Base-by-base conservation (phyloP, 2,888 invertebrate species). In the Troides oblongomaculatus region DNA sequence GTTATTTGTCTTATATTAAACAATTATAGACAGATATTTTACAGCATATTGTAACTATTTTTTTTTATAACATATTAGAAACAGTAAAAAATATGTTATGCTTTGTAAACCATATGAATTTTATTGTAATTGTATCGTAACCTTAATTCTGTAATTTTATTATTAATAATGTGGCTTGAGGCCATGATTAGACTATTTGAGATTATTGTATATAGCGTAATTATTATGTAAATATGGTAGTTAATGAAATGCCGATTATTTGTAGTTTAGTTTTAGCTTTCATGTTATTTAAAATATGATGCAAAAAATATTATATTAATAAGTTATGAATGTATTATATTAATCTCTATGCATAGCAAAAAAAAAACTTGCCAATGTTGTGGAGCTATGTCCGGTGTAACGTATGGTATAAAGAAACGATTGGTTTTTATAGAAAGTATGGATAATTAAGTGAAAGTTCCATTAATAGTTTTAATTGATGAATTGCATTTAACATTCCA, bases 381-480 rank as follows among this genome's bases (percentile, higher is more conserved):
- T 56, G 18, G n/a, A 30, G 3, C 30, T 56, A 21, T 4, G n/a
- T n/a, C 12, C 23, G 21, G 57, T 25, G 23, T 23, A 6, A 58
- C 6, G 8, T 10, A 23, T 58, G n/a, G 53, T n/a, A n/a, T 58
- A 58, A 58, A 58, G 12, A 58, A 58, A n/a, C 23, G n/a, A 58
- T 23, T n/a, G 57, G 57, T 58, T 23, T 23, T 58, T 23, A 68
- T 14, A 57, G 39, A 58, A 58, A 43, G 36, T 12, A n/a, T 23
- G 5, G 23, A 30, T n/a, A 57, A 50, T 30, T 17, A n/a, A 21
- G 57, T 57, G 58, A 25, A 62, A 43, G 57, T 67, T 60, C 8
- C 43, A 6, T 66, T 68, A 62, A 50, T 50, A 25, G 63, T 53
- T 63, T 63, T 63, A 63, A 63, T 18, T 53, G 63, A 10, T 6